Evolutionary conservation across 1,140 invertebrate species (phyloP), one percentile per base, ranked within the genome.

Genomic region (Drosophila littoralis): DNA sequence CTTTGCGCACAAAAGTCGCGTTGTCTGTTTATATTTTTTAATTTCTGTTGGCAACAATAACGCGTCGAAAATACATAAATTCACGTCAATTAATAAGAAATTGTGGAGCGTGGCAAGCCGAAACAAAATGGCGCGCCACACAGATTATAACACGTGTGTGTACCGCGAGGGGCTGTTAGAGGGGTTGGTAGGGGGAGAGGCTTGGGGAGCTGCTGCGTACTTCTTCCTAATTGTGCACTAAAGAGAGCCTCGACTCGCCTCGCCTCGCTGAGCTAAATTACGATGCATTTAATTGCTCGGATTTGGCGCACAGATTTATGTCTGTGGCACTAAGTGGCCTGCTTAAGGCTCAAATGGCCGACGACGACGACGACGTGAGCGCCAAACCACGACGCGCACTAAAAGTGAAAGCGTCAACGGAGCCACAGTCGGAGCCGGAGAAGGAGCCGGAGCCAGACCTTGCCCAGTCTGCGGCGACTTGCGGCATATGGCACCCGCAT

Each of bases 251-350:
- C 58, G 22, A 22, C 22, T 22, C 2, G 22, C 22, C 22, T 22
- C 1, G 22, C 22, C 22, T 22, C 2, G 22, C 22, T 3, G 22
- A 22, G 77, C 85, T 89, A 89, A 89, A 89, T 89, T 90, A 89
- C 84, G 84, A 89, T 89, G 80, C 85, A 89, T 89, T 89, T 89
- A 89, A 89, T 89, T 89, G 84, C 84, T 89, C 80, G 84, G 84
- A 89, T 89, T 89, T 89, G 85, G 85, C 54, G 84, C 84, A 89
- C 81, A 89, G 84, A 89, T 89, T 89, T 89, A 89, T 89, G 84
- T 90, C 71, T 79, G 84, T 76, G 77, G 59, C 84, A 89, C 84
- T 89, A 89, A 89, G 84, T 89, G 84, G 84, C 77, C 85, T 89
- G 84, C 84, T 89, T 89, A 89, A 90, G 84, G 84, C 84, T 89